A percentile compares a stretch with the other conserved stretches of the same genome.
phyloP scores from a whole-genome alignment of 2,113 vertebrate genomes.

The Nerophis lumbriciformis region DNA sequence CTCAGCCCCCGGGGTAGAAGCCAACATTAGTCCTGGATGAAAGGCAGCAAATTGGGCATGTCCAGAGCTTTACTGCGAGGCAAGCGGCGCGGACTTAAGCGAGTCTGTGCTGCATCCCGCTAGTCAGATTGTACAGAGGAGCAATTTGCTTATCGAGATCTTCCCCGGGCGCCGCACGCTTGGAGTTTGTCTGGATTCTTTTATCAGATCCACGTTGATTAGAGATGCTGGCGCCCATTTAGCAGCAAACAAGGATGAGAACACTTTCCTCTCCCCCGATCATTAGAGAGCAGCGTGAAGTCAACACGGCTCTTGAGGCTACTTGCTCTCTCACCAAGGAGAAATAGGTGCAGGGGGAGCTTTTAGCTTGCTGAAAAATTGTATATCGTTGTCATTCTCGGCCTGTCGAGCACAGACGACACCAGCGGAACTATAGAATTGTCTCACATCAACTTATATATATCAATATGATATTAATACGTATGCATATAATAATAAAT shows the following conservation, averaged over 20 bases:
- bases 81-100: constrained; percentile 24
- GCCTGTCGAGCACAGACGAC: too few species aligned
- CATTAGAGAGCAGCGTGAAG: constrained; percentile 49
- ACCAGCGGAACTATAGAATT: too few species aligned
- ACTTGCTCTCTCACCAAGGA: constrained; percentile 33
- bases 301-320: constrained; percentile 32
- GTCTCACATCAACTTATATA: too few species aligned
- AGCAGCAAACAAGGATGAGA: constrained; percentile 13
- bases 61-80: constrained; percentile 59
- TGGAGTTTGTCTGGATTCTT: constrained; percentile 35
- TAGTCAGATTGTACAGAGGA: constrained; percentile 42
- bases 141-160: constrained; percentile 63
- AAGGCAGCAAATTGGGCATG: constrained; percentile 74
- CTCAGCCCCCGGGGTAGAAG: constrained; percentile 53
- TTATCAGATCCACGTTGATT: constrained; percentile 63
- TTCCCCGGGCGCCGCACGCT: constrained; percentile 40
- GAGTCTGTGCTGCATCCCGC: constrained; percentile 27
- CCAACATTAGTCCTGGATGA: constrained; percentile 73
- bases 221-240: constrained; percentile 46
- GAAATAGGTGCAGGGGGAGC: neutral
- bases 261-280: constrained; percentile 27
- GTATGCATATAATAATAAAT: too few species aligned
- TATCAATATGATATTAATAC: too few species aligned
- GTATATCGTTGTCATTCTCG: too few species aligned
- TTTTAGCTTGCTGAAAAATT: too few species aligned